A percentile compares a stretch with the other conserved stretches of the same genome.
Evolutionary conservation across 1,140 invertebrate species (phyloP).

Genomic region (Chionoecetes opilio): DNA sequence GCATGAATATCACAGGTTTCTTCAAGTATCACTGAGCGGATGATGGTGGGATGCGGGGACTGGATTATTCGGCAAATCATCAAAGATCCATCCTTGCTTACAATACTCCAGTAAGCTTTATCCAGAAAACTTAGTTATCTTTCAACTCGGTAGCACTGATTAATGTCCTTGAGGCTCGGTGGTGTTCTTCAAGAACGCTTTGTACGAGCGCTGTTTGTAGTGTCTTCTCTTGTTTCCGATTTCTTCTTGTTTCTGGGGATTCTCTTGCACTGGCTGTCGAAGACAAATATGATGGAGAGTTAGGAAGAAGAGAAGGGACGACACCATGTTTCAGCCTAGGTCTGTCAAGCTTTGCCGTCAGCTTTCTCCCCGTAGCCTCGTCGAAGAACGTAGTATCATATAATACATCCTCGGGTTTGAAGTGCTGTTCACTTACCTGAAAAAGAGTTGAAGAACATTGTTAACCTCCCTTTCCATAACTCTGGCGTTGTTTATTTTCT

Average conservation of each 20-base stretch:
- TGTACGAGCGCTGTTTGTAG: not conserved
- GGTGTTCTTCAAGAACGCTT: not conserved
- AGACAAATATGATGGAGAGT: slow-evolving; percentile 60
- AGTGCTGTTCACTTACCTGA: slow-evolving; percentile 48
- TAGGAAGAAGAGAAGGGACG: slow-evolving; percentile 36
- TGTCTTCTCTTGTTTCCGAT: not conserved
- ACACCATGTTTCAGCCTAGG: not conserved
- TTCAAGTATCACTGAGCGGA: not conserved
- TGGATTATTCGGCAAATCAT: not conserved
- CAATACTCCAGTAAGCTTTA: not conserved
- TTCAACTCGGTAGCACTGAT: not conserved
- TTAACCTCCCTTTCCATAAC: too few species aligned
- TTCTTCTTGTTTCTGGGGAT: slow-evolving; percentile 15
- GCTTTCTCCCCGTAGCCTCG: not conserved
- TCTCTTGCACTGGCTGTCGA: not conserved
- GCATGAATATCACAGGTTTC: not conserved
- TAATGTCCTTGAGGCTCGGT: not conserved
- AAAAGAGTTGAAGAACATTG: too few species aligned
- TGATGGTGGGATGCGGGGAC: not conserved
- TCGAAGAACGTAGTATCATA: not conserved
- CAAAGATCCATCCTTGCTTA: not conserved
- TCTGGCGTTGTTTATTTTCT: too few species aligned
- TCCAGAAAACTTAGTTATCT: not conserved
- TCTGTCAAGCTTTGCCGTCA: not conserved
- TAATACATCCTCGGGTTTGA: not conserved